Conservation (phyloP, 1,140 invertebrate genomes). For the Heliconius congener region DNA sequence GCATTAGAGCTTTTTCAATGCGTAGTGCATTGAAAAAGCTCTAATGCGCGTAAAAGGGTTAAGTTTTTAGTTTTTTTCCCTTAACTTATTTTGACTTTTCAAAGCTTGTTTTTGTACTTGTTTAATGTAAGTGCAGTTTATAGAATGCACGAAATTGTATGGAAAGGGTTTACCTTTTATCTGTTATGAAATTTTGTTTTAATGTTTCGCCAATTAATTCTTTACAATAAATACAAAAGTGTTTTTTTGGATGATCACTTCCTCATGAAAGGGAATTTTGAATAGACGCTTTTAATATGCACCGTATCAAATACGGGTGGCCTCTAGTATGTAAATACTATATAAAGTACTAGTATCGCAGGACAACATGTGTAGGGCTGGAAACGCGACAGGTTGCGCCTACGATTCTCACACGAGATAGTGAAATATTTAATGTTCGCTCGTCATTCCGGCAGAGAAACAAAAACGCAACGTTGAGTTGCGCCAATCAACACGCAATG, state of each 20-base stretch:
- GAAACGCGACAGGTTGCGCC: too few species aligned
- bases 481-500: too few species aligned
- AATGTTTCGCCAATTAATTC: neutral
- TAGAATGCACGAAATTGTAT: neutral
- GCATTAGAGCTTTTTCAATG: neutral
- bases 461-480: too few species aligned
- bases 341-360: too few species aligned
- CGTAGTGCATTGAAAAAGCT: too few species aligned
- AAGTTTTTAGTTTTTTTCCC: neutral
- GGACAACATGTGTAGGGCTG: too few species aligned
- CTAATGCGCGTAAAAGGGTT: too few species aligned
- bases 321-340: too few species aligned
- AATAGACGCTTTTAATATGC: neutral
- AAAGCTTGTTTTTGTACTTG: neutral
- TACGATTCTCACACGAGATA: too few species aligned
- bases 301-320: too few species aligned
- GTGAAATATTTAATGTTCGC: too few species aligned
- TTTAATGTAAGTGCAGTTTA: slow-evolving; percentile 3
- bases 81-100: neutral
- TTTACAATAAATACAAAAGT: slow-evolving; percentile 8
- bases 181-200: slow-evolving; percentile 8
- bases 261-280: neutral
- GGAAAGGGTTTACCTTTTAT: neutral
- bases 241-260: neutral
- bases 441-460: too few species aligned